Evolutionary conservation across 2,113 vertebrate species (phyloP), one percentile per base, ranked within the genome.

Genomic region (Panthera leo): DNA sequence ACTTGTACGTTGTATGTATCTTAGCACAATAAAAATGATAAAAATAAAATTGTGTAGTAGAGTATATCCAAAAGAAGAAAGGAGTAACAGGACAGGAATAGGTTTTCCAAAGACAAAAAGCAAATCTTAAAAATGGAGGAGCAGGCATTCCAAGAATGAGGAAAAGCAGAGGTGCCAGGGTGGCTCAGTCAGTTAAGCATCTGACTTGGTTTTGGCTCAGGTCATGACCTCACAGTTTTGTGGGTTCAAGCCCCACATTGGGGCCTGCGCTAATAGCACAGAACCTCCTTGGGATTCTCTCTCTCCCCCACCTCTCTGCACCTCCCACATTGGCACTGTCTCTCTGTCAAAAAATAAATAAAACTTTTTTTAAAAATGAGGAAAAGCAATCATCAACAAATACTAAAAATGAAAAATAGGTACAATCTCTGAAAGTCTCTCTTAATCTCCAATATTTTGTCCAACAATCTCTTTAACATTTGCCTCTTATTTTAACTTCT

Each of bases 401-500:
- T 39, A 82, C 39, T 85, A 63, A 85, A 93, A 42, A n/a, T 45
- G 1, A 79, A n/a, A 79, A 93, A 85, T 2, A 71, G 39, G 53
- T 83, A n/a, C 84, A 16, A 42, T 36, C 75, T 58, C 27, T 89
- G 34, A 89, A 89, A 27, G 45, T 82, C 65, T 83, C 39, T 75
- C 39, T 94, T 91, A 88, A 84, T 55, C 34, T 55, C 42, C 86
- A 95, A 53, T 65, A 90, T 55, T 89, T 65, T 70, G n/a, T 94
- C 31, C 31, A 67, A 65, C 34, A 16, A 84, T 29, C 68, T 67
- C 79, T 70, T 83, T 83, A 82, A 82, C n/a, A 92, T 5, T 48
- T 92, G n/a, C 45, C 25, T 88, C 55, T 25, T 82, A 63, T 82
- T 80, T 92, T 67, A 82, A 88, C 53, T 88, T 88, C 45, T 86